Percentiles rank a stretch among this genome's conserved stretches.
Evolutionary conservation across 2,797 vertebrate genomes (phyloP).

Genomic region (Lates japonicus): DNA sequence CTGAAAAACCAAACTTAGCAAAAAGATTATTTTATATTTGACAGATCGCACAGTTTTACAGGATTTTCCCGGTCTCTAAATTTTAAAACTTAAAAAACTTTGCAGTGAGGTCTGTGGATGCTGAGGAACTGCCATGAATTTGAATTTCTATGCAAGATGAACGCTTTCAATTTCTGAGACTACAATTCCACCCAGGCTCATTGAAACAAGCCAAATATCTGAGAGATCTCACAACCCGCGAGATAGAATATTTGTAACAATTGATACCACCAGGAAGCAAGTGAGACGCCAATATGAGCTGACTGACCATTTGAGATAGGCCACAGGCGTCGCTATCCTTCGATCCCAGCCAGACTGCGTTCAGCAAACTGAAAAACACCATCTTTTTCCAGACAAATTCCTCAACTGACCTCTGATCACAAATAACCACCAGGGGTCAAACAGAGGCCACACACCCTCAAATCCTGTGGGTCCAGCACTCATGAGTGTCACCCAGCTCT

Average conservation of each 20-base stretch:
- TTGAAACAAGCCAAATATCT: background rate
- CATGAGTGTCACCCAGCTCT: background rate
- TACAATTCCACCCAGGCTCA: background rate
- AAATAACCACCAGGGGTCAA: slow-evolving; percentile 13
- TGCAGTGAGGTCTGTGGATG: background rate
- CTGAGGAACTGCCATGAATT: background rate
- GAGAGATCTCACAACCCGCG: background rate
- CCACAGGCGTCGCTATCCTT: background rate
- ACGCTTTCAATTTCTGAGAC: background rate
- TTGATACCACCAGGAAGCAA: background rate
- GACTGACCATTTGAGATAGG: background rate
- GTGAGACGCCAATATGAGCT: no score
- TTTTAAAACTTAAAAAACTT: background rate
- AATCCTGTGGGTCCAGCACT: background rate
- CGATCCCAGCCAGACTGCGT: background rate
- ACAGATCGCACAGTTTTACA: background rate
- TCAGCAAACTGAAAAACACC: background rate
- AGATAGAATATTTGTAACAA: background rate
- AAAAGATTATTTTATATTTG: background rate
- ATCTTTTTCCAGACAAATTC: slow-evolving; percentile 2
- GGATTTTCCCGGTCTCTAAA: background rate
- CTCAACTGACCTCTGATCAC: slow-evolving; percentile 12
- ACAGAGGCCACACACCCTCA: background rate
- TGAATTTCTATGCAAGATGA: background rate
- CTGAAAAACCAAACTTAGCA: background rate